A percentile compares a stretch with the other conserved stretches of the same genome.
phyloP scores from a whole-genome alignment of 2,888 invertebrate species.

The Pollenia labialis region DNA sequence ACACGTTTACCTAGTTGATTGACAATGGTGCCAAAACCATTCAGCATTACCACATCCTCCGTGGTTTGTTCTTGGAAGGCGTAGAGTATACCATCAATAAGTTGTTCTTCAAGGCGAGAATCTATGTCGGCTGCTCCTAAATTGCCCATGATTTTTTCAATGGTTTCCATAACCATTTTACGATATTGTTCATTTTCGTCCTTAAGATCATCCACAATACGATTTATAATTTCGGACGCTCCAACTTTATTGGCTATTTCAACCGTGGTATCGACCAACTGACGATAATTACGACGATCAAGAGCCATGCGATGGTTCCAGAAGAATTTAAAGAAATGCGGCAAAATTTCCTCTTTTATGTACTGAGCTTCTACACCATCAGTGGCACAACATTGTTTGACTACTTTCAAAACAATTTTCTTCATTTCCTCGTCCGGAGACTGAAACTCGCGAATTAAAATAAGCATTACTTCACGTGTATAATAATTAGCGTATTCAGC shows the following conservation, averaged over 20 bases:
- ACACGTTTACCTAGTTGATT: conserved; percentile 98
- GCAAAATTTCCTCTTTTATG: conserved; percentile 99
- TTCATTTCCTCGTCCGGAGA: conserved; percentile 99
- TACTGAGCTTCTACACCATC: conserved; percentile 99
- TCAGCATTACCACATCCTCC: conserved; percentile 99
- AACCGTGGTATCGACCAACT: conserved; percentile 99
- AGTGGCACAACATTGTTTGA: conserved; percentile 99
- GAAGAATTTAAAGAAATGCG: conserved; percentile 99
- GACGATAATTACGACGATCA: conserved; percentile 98
- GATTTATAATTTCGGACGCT: conserved; percentile 99
- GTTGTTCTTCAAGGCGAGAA: conserved; percentile 98
- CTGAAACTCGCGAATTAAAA: conserved; percentile 99
- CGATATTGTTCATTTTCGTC: conserved; percentile 99
- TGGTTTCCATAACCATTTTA: conserved; percentile 99
- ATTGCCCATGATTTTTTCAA: conserved; percentile 99
- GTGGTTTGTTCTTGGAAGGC: conserved; percentile 99
- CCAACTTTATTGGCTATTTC: conserved; percentile 99
- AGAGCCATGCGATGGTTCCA: conserved; percentile 99
- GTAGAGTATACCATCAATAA: conserved; percentile 99
- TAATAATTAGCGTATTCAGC: conserved; percentile 99
- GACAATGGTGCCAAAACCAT: conserved; percentile 99
- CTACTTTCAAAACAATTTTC: conserved; percentile 99
- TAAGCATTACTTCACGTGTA: conserved; percentile 96
- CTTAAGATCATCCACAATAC: conserved; percentile 99
- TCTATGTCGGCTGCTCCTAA: conserved; percentile 99